Conservation (phyloP, 2,113 vertebrate species). For the Hepsetus odoe region DNA sequence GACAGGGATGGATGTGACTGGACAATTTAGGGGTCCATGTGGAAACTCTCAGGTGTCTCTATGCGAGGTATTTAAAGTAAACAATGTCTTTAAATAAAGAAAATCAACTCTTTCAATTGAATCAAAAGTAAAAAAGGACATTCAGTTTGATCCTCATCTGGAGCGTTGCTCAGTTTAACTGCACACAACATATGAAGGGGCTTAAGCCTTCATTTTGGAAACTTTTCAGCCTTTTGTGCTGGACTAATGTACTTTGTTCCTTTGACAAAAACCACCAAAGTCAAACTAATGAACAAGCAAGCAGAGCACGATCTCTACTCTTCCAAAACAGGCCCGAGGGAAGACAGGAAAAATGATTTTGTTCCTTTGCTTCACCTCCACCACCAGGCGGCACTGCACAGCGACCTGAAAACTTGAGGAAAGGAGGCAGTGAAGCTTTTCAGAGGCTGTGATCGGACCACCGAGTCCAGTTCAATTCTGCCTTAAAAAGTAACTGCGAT, state of each 20-base stretch:
- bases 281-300: background rate
- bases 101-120: background rate
- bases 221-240: background rate
- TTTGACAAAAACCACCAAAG: background rate
- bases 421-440: background rate
- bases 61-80: slow-evolving; percentile 56
- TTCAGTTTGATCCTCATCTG: background rate
- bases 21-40: slow-evolving; percentile 58
- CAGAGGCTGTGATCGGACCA: background rate
- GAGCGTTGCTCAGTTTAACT: background rate
- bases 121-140: background rate
- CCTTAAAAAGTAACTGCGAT: background rate
- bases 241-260: background rate
- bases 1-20: slow-evolving; percentile 66
- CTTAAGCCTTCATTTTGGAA: background rate
- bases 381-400: background rate
- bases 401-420: background rate
- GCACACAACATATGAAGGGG: background rate
- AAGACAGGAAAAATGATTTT: background rate
- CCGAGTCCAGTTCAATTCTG: background rate
- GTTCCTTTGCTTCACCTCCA: background rate
- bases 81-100: background rate
- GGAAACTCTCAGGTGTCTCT: slow-evolving; percentile 14
- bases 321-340: no score
- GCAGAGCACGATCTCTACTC: background rate